Evolutionary conservation across 2,888 invertebrate genomes (phyloP).

Genomic region (Homarus gammarus): DNA sequence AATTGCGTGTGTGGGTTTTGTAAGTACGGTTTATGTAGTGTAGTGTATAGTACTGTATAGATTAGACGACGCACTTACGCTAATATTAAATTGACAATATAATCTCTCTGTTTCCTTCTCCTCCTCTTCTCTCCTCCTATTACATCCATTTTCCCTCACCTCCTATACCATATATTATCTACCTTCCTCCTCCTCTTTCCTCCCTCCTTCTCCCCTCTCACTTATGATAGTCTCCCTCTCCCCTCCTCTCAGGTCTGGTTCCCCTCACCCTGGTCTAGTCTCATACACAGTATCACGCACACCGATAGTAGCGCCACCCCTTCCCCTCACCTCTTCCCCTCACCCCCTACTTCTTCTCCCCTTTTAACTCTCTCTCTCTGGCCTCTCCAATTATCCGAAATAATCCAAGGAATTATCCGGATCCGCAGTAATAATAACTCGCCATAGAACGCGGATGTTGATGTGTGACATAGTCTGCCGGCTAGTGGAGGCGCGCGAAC

Average conservation of each 20-base stretch:
- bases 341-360: neutral
- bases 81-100: no score
- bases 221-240: neutral
- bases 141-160: slow-evolving; percentile 6
- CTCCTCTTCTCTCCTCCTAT: neutral
- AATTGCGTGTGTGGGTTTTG: no score
- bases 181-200: neutral
- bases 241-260: slow-evolving; percentile 24
- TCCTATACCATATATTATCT: no score
- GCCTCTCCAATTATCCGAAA: neutral
- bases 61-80: no score
- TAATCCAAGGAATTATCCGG: neutral
- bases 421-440: slow-evolving; percentile 13
- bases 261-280: neutral
- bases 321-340: neutral
- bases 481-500: neutral
- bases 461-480: slow-evolving; percentile 1
- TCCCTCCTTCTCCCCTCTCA: neutral
- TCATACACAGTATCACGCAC: neutral
- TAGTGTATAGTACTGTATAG: no score
- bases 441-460: slow-evolving; percentile 25
- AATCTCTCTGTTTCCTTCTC: neutral
- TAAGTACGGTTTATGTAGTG: no score
- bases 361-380: neutral
- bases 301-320: neutral